Percentiles rank a stretch among this genome's conserved stretches.
These are phyloP conservation scores for Leptodactylus fuscus DNA, from an alignment of 2,113 vertebrate species.

Conservation along the genomic window DNA sequence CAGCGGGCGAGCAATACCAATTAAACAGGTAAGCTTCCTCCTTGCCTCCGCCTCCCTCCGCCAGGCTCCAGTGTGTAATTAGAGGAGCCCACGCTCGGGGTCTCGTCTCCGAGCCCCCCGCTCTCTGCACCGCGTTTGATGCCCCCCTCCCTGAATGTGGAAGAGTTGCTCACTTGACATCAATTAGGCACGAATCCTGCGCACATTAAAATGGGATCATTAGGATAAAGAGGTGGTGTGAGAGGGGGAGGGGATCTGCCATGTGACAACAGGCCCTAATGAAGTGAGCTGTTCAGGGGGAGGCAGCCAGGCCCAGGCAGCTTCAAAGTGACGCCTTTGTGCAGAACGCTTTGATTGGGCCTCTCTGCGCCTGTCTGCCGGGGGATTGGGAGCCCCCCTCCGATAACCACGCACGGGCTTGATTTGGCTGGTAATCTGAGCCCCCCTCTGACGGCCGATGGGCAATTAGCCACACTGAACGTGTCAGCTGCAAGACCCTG, in stretches of 20 bases:
- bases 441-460: slow-evolving; percentile 53
- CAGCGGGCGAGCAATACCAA: slow-evolving; percentile 96
- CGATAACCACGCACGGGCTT: slow-evolving; percentile 76
- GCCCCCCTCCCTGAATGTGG: slow-evolving; percentile 85
- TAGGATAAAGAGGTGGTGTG: slow-evolving; percentile 85
- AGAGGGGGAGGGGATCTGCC: slow-evolving; percentile 61
- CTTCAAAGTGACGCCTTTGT: slow-evolving; percentile 83
- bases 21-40: slow-evolving; percentile 90
- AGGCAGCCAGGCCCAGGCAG: slow-evolving; percentile 68
- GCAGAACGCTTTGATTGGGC: slow-evolving; percentile 82
- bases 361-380: slow-evolving; percentile 71
- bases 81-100: slow-evolving; percentile 70
- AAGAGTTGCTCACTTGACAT: slow-evolving; percentile 96
- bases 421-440: slow-evolving; percentile 79
- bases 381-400: slow-evolving; percentile 77
- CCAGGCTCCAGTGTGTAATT: slow-evolving; percentile 61
- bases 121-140: slow-evolving; percentile 71
- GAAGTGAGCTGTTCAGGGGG: slow-evolving; percentile 79
- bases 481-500: slow-evolving; percentile 84
- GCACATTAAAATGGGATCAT: slow-evolving; percentile 92
- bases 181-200: slow-evolving; percentile 91
- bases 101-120: slow-evolving; percentile 55
- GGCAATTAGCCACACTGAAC: slow-evolving; percentile 94
- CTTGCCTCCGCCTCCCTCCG: slow-evolving; percentile 39
- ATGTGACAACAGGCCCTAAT: slow-evolving; percentile 82